Conservation (phyloP, 1,140 invertebrate genomes). For the Drosophila subobscura region DNA sequence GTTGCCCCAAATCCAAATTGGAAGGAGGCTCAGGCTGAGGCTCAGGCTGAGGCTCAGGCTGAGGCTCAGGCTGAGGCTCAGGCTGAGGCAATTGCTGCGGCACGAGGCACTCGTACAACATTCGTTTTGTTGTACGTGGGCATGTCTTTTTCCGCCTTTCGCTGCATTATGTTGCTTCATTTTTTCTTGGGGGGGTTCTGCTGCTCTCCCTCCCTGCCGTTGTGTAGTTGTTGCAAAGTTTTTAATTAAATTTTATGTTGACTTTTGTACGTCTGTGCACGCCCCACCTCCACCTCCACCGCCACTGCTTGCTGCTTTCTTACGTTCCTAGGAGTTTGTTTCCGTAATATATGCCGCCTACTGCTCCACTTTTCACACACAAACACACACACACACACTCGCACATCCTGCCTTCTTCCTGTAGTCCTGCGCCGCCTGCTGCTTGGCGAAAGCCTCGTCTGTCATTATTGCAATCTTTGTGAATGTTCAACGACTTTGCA, state of each 20-base stretch:
- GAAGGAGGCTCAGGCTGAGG: not conserved
- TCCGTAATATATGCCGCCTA: slow-evolving; percentile 54
- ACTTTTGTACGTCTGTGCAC: slow-evolving; percentile 61
- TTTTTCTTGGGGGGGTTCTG: slow-evolving; percentile 34
- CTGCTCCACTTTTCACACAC: slow-evolving; percentile 37
- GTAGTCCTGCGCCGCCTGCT: slow-evolving; percentile 6
- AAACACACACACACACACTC: slow-evolving; percentile 23
- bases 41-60: not conserved
- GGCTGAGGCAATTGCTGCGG: slow-evolving; percentile 12
- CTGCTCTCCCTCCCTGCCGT: slow-evolving; percentile 2
- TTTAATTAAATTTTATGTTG: slow-evolving; percentile 81
- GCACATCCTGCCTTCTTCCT: not conserved
- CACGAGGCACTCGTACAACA: slow-evolving; percentile 20
- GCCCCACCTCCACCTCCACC: not conserved
- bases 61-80: no score
- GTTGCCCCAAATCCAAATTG: slow-evolving; percentile 30
- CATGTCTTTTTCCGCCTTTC: slow-evolving; percentile 18
- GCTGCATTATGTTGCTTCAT: slow-evolving; percentile 59
- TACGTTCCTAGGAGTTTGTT: slow-evolving; percentile 25
- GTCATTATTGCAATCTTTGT: slow-evolving; percentile 75
- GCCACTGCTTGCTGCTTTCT: not conserved
- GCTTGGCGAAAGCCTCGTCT: slow-evolving; percentile 19
- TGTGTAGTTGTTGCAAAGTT: slow-evolving; percentile 75
- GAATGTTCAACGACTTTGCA: slow-evolving; percentile 61
- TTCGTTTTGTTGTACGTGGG: slow-evolving; percentile 15